Evolutionary conservation across 2,888 invertebrate genomes (phyloP), one percentile per base, ranked within the genome.

Genomic region (Rhyacophila evoluta): DNA sequence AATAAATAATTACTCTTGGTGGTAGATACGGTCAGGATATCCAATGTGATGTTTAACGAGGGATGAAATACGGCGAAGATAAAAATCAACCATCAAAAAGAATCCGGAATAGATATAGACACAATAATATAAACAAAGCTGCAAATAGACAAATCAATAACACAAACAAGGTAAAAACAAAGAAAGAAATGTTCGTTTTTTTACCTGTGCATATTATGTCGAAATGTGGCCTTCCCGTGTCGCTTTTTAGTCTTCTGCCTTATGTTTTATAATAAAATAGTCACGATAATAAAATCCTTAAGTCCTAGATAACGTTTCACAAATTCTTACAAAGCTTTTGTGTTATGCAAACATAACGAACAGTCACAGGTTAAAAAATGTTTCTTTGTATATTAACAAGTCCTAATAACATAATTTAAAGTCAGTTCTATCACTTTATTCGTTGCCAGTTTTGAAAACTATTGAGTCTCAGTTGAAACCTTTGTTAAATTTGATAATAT

Each of bases 381-480:
- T 55, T 41, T 41, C 19, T 55, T 8, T 55, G 19, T 55, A 55
- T 15, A 55, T 19, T 55, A 55, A 15, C n/a, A 33, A 25, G 55
- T 25, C 55, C n/a, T n/a, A n/a, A 55, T 55, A 55, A 19, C 10
- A 33, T 33, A 55, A 55, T 55, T 55, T 55, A 55, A 55, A 55
- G 5, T 19, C 55, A 55, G 55, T 55, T 55, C 19, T 55, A 55
- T 55, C 55, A 55, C 55, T 55, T 55, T 19, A 19, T 55, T 55
- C 55, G 55, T 55, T 55, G 55, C 55, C 15, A 55, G 55, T 55
- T 55, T 55, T 19, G 19, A 55, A 5, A 55, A 55, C 19, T 10
- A 55, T 19, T 33, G 29, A 33, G 15, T 15, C 19, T 55, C 55
- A 19, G 15, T 55, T 55, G 55, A 55, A 55, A 55, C 55, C 19